Conservation (phyloP, 2,113 vertebrate genomes). For the Bostrychus sinensis region DNA sequence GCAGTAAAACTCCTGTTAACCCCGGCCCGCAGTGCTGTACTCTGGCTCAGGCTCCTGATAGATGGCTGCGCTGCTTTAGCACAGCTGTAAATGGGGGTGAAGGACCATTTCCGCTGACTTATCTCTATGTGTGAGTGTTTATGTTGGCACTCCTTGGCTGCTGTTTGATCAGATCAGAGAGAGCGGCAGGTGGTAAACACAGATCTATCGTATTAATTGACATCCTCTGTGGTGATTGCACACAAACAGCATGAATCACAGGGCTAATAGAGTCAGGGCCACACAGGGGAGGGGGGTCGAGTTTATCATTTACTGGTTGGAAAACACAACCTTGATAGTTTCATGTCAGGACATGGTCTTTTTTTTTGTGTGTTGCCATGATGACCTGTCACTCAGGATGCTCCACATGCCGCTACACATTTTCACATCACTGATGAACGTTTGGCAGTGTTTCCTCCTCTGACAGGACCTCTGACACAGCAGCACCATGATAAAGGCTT, state of each 20-base stretch:
- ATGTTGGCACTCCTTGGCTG: slow-evolving; percentile 28
- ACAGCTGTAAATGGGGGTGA: slow-evolving; percentile 36
- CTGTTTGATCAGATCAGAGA: slow-evolving; percentile 50
- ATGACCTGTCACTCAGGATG: slow-evolving; percentile 61
- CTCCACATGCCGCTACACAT: slow-evolving; percentile 24
- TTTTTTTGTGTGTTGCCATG: slow-evolving; percentile 57
- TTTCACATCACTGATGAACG: slow-evolving; percentile 56
- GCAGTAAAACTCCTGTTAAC: slow-evolving; percentile 17
- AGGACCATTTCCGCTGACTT: slow-evolving; percentile 45
- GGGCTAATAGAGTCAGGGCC: slow-evolving; percentile 12
- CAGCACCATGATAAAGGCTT: slow-evolving; percentile 36
- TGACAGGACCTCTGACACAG: slow-evolving; percentile 59
- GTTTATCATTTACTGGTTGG: slow-evolving; percentile 49
- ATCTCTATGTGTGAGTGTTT: slow-evolving; percentile 58
- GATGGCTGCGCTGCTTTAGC: not conserved
- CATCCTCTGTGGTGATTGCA: slow-evolving; percentile 47
- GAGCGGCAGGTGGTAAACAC: slow-evolving; percentile 61
- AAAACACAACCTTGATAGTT: slow-evolving; percentile 51
- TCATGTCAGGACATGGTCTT: slow-evolving; percentile 29
- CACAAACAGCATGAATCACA: slow-evolving; percentile 51
- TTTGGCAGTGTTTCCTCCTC: slow-evolving; percentile 56
- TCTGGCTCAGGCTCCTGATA: slow-evolving; percentile 41
- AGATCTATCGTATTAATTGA: slow-evolving; percentile 30
- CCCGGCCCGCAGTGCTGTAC: not conserved
- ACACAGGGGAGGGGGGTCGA: not conserved